Conservation (phyloP, 2,888 invertebrate genomes). For the Sinodicranocentrus sp. region DNA sequence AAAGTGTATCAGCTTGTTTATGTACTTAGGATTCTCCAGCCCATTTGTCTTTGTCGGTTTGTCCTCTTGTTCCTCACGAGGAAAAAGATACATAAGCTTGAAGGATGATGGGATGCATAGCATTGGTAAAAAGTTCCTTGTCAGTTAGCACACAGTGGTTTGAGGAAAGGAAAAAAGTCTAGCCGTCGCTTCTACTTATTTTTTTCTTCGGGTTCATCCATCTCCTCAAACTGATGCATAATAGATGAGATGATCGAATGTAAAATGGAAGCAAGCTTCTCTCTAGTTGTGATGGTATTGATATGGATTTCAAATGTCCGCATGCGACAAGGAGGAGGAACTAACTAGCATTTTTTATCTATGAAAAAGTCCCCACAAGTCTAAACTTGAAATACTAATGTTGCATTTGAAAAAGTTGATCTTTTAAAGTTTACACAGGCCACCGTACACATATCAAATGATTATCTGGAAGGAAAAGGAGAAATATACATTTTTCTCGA, state of each 20-base stretch:
- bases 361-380: neutral
- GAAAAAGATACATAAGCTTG: constrained; percentile 10
- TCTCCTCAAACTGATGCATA: constrained; percentile 68
- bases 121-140: too few species aligned
- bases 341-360: constrained; percentile 54
- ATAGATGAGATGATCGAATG: constrained; percentile 70
- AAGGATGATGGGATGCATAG: too few species aligned
- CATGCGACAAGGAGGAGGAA: constrained; percentile 3
- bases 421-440: neutral
- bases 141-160: too few species aligned
- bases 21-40: constrained; percentile 50
- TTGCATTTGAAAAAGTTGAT: constrained; percentile 38
- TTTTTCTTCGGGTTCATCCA: constrained; percentile 45
- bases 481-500: constrained; percentile 4
- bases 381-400: constrained; percentile 24
- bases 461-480: too few species aligned
- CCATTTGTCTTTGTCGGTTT: constrained; percentile 63
- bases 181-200: constrained; percentile 15
- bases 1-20: constrained; percentile 56
- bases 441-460: neutral
- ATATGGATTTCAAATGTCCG: constrained; percentile 33
- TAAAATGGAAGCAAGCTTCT: constrained; percentile 37
- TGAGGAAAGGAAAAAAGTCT: too few species aligned
- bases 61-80: constrained; percentile 12
- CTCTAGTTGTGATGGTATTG: constrained; percentile 16